Evolutionary conservation across 2,888 invertebrate genomes (phyloP), one percentile per base, ranked within the genome.

Genomic region (Temnothorax ravouxi): DNA sequence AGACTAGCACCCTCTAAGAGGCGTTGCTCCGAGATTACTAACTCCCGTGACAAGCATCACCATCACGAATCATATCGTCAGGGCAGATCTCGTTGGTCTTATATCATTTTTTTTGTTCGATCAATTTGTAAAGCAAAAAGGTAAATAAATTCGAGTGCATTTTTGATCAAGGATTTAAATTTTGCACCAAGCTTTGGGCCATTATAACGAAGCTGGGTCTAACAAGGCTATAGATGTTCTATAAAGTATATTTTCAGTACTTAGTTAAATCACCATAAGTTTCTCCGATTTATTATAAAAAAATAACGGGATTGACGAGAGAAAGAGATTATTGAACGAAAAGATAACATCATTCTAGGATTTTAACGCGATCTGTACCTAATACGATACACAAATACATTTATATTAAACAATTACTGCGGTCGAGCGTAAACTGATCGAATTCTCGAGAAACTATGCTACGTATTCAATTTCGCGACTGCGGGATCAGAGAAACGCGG

Each of bases 391-490:
- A 21, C 4, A 44, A 56, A 56, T 25, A 59, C 56, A 25, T 72
- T 71, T 72, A 47, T 21, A 47, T 29, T 18, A 69, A 71, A 74
- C 47, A 59, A 80, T 67, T 56, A 15, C 21, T 25, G 47, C 56
- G 38, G 44, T 50, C 21, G 25, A 52, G 25, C 13, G 21, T 25
- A 59, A 79, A 11, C 47, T 29, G 72, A 72, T 79, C 79, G 79
- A 72, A 59, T 72, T 47, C 47, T 25, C 52, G 72, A 38, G 59
- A 38, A 38, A 50, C 21, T 72, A 2, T 0, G 56, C 44, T 56
- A 9, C 47, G 79, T 25, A 59, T 72, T 59, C 79, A 72, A 79
- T 79, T 79, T 38, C 56, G 79, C 79, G 72, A 44, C 72, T 67
- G 77, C 67, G 77, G 64, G 38, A 54, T 71, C 79, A 72, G 82